phyloP scores from a whole-genome alignment of 2,888 invertebrate species.

The Calameuta idolon region DNA sequence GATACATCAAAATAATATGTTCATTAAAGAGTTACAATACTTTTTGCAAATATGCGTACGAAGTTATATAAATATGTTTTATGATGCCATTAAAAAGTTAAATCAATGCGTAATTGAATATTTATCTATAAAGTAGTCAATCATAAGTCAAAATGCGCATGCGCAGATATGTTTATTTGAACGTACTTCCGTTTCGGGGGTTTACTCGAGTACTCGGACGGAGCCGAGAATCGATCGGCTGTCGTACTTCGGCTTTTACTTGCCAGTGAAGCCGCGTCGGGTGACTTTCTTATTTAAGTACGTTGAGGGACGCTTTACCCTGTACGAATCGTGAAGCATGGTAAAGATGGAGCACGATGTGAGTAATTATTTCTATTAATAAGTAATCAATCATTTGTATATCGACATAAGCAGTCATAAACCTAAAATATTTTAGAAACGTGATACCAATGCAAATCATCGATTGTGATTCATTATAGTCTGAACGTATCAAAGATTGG shows the following conservation, averaged over 20 bases:
- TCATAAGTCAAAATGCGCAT: constrained; percentile 26
- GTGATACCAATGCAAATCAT: too few species aligned
- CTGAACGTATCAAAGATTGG: too few species aligned
- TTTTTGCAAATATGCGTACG: too few species aligned
- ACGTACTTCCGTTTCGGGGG: constrained; percentile 39
- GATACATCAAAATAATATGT: too few species aligned
- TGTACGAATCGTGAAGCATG: constrained; percentile 47
- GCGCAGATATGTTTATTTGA: constrained; percentile 13
- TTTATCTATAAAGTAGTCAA: too few species aligned
- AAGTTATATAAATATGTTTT: too few species aligned
- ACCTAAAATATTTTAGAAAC: constrained; percentile 7
- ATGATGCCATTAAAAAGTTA: too few species aligned
- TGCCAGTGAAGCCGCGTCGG: constrained; percentile 6
- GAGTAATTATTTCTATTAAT: constrained; percentile 30
- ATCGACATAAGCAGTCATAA: constrained; percentile 7
- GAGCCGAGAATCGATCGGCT: constrained; percentile 46
- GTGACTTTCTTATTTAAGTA: constrained; percentile 5
- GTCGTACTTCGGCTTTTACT: constrained; percentile 14
- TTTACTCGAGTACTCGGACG: constrained; percentile 44
- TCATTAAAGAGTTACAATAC: too few species aligned
- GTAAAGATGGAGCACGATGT: constrained; percentile 64
- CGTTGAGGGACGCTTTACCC: constrained; percentile 18
- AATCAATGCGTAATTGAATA: too few species aligned
- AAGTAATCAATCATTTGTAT: not conserved
- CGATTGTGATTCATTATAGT: too few species aligned